Base-by-base conservation (phyloP, 2,888 invertebrate species). In the Parnassius smintheus region DNA sequence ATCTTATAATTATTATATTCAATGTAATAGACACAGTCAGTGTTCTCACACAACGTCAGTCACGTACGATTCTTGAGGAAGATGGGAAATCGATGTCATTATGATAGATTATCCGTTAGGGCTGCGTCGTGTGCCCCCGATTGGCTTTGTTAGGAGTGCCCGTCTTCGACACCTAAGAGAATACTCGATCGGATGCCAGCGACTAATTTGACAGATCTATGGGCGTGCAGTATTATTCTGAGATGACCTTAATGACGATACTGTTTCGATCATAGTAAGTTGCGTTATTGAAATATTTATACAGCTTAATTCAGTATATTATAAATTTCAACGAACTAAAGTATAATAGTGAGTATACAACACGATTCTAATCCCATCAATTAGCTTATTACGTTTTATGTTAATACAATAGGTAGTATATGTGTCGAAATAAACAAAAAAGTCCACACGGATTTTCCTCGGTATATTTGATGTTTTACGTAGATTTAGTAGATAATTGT, bases 181-280 rank as follows among this genome's bases (percentile, higher is more conserved):
- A 74, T 75, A 82, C 85, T 85, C 81, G 68, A 78, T 71, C 68
- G 71, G 69, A 65, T 68, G 74, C 74, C 72, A 72, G 77, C 74
- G 77, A 84, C 86, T 89, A 90, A 91, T 88, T 90, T 91, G 90
- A 91, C 85, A 86, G 90, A 90, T 91, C 90, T 88, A 84, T 86
- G 85, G 81, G 82, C 74, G 74, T 70, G 68, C 73, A 42, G 56
- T 67, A 68, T 66, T 67, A 61, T 80, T 83, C 76, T 80, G 80
- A 76, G 74, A 75, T 83, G 80, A 78, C 82, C 85, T 80, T 86
- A 87, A 86, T 81, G 81, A 77, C 74, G 71, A 67, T 70, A 70
- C 18, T 70, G 71, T 70, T 55, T 46, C 55, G 45, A 50, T 54
- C 54, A 52, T 22, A 42, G 35, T 11, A 35, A 41, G 49, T 35